A percentile compares a stretch with the other conserved stretches of the same genome.
Conservation (phyloP, 2,797 vertebrate genomes). For the Diplodus sargus region DNA sequence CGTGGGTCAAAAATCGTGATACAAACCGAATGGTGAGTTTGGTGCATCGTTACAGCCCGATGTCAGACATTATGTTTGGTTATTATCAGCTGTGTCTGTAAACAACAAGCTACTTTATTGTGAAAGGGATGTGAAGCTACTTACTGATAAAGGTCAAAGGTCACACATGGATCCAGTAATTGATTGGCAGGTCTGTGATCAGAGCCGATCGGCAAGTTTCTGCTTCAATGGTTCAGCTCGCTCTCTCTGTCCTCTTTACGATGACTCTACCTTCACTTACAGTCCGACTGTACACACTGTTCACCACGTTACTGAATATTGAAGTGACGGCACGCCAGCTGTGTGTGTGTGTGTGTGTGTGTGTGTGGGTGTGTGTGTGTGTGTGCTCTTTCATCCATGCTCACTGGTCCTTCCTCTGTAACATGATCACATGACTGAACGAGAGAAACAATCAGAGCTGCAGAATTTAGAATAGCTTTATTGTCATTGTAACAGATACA, state of each 20-base stretch:
- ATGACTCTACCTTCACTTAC: constrained; percentile 28
- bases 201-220: constrained; percentile 43
- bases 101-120: not conserved
- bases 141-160: constrained; percentile 22
- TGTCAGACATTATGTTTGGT: no score
- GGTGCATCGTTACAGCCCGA: no score
- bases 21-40: no score
- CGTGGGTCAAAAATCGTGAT: no score
- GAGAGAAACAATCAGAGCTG: not conserved
- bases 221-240: constrained; percentile 36
- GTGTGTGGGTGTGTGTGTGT: not conserved
- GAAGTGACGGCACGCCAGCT: constrained; percentile 23
- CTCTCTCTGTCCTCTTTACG: not conserved
- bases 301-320: constrained; percentile 18
- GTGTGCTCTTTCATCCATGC: not conserved
- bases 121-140: not conserved
- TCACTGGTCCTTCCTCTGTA: constrained; percentile 1
- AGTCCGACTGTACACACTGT: constrained; percentile 17
- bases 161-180: constrained; percentile 7
- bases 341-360: constrained; percentile 6
- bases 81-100: not conserved
- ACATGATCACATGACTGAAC: constrained; percentile 1
- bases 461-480: no score
- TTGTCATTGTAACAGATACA: no score
- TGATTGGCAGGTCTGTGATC: constrained; percentile 60